Evolutionary conservation across 2,113 vertebrate genomes (phyloP).

Genomic region (Sturnira hondurensis): DNA sequence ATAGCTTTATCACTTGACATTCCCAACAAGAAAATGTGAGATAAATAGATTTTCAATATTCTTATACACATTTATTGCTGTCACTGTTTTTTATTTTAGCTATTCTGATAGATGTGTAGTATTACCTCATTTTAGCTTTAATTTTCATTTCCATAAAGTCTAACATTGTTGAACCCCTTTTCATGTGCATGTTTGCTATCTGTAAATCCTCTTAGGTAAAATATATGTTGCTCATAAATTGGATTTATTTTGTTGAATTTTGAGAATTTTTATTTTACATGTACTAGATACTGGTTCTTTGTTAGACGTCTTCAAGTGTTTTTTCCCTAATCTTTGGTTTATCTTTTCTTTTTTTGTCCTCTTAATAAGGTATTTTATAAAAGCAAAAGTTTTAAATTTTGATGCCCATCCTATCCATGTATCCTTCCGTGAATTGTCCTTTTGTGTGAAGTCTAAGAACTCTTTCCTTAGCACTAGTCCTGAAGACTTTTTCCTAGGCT

Average conservation of each 20-base stretch:
- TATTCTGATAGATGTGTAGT: neutral
- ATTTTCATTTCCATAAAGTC: neutral
- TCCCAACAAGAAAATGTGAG: neutral
- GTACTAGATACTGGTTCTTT: neutral
- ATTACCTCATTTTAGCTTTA: neutral
- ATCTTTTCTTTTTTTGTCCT: neutral
- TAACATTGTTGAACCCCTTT: neutral
- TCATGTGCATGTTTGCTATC: neutral
- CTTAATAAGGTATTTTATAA: neutral
- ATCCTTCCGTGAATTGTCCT: neutral
- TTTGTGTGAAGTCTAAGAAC: neutral
- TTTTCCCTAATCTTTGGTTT: neutral
- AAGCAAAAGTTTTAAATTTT: neutral
- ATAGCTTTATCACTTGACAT: neutral
- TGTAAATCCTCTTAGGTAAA: neutral
- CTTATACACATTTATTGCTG: neutral
- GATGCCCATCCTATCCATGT: neutral
- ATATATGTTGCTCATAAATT: neutral
- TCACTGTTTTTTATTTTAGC: neutral
- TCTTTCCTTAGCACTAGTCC: neutral
- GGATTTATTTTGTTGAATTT: neutral
- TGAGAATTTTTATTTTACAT: neutral
- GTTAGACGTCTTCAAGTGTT: neutral
- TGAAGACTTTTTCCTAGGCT: neutral
- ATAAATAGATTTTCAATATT: neutral